phyloP scores from a whole-genome alignment of 2,113 vertebrate species.

The Lophura nycthemera region DNA sequence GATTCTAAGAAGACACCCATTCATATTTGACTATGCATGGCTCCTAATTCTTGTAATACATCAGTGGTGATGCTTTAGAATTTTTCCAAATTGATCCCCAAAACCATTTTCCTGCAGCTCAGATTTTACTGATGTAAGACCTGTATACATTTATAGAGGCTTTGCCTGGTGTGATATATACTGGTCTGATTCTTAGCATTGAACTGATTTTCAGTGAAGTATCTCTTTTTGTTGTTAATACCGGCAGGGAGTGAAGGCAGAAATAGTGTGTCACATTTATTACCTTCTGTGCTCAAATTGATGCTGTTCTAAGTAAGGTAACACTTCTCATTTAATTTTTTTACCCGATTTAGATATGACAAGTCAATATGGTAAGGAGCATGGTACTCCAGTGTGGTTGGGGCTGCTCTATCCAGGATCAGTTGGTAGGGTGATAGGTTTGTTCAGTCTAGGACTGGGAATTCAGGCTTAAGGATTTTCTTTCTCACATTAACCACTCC shows the following conservation, averaged over 20 bases:
- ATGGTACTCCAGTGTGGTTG: not conserved
- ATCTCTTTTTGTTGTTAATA: slow-evolving; percentile 2
- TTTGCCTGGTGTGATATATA: not conserved
- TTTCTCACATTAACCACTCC: not conserved
- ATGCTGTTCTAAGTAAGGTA: not conserved
- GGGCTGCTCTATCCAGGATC: not conserved
- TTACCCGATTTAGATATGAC: not conserved
- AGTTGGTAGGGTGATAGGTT: not conserved
- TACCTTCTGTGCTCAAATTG: not conserved
- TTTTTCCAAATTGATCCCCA: not conserved
- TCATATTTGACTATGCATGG: not conserved
- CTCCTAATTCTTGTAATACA: not conserved
- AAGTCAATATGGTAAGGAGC: not conserved
- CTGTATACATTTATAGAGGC: not conserved
- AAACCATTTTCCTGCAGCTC: not conserved
- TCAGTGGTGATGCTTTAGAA: not conserved
- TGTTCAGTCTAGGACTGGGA: not conserved
- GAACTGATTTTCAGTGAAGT: not conserved
- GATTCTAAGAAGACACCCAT: not conserved
- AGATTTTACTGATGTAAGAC: not conserved
- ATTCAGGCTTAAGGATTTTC: not conserved
- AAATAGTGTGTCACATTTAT: not conserved
- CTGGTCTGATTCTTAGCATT: not conserved
- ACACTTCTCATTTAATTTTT: not conserved
- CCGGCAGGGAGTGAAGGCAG: not conserved